phyloP scores from a whole-genome alignment of 2,797 vertebrate species.

The Silurus lanzhouensis region DNA sequence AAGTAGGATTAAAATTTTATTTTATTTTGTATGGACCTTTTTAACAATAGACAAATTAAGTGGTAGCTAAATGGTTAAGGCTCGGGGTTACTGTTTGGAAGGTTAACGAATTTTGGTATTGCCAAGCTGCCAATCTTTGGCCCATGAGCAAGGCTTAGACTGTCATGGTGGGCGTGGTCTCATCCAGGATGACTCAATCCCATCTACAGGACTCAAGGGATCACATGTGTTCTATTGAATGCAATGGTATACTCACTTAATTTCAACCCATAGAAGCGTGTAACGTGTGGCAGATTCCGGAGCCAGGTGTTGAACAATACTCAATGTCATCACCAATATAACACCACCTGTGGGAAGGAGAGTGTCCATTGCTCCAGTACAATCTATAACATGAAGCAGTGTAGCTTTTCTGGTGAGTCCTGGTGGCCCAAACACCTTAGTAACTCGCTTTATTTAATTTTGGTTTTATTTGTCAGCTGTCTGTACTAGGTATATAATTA shows the following conservation, averaged over 20 bases:
- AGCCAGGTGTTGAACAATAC: neutral
- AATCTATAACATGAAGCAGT: neutral
- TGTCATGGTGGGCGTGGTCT: neutral
- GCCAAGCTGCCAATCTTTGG: too few relatives aligned
- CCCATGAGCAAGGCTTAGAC: too few relatives aligned
- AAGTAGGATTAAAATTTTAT: neutral
- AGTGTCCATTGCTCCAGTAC: neutral
- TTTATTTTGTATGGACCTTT: too few relatives aligned
- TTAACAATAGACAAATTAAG: too few relatives aligned
- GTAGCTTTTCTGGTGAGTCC: too few relatives aligned
- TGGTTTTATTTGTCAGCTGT: too few relatives aligned
- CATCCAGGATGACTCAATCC: neutral
- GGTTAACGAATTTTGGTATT: too few relatives aligned
- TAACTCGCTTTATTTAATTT: neutral
- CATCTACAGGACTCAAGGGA: too few relatives aligned
- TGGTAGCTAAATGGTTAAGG: too few relatives aligned
- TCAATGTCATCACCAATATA: neutral
- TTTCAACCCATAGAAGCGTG: neutral
- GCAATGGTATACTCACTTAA: neutral
- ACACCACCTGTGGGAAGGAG: neutral
- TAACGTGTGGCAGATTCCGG: neutral
- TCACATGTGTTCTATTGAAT: too few relatives aligned
- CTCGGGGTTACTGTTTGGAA: too few relatives aligned
- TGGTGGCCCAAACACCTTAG: neutral
- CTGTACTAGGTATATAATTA: neutral